Evolutionary conservation across 2,797 vertebrate genomes (phyloP).

Genomic region (Valencia hispanica): DNA sequence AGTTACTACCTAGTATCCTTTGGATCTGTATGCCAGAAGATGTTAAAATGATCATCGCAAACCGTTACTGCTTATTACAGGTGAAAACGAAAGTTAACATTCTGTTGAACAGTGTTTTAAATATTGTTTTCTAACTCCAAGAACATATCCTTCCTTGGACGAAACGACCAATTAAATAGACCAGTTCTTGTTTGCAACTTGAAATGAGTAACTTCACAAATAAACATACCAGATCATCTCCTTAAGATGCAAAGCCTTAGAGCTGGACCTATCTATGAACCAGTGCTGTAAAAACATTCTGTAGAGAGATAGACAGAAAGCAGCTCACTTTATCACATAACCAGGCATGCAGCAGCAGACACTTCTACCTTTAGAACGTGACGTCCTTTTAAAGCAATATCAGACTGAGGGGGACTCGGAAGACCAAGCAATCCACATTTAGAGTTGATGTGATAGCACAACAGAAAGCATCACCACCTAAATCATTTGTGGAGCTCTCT

Average conservation of each 20-base stretch:
- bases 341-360: background rate
- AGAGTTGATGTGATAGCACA: slow-evolving; percentile 9
- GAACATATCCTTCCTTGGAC: background rate
- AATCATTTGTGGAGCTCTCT: background rate
- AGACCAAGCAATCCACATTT: background rate
- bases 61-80: background rate
- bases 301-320: background rate
- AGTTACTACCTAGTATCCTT: background rate
- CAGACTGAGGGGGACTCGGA: slow-evolving; percentile 13
- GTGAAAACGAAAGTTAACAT: background rate
- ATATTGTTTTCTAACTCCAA: background rate
- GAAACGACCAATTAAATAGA: background rate
- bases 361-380: background rate
- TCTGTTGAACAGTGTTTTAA: background rate
- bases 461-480: slow-evolving; percentile 5
- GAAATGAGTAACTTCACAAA: background rate
- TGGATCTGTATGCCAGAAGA: background rate
- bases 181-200: background rate
- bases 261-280: slow-evolving; percentile 10
- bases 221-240: background rate
- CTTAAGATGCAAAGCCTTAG: background rate
- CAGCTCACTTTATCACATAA: background rate
- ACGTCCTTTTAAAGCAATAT: slow-evolving; percentile 50
- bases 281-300: background rate
- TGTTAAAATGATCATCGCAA: background rate